Evolutionary conservation across 2,888 invertebrate genomes (phyloP), one percentile per base, ranked within the genome.

Genomic region (Drosophila mimetica): DNA sequence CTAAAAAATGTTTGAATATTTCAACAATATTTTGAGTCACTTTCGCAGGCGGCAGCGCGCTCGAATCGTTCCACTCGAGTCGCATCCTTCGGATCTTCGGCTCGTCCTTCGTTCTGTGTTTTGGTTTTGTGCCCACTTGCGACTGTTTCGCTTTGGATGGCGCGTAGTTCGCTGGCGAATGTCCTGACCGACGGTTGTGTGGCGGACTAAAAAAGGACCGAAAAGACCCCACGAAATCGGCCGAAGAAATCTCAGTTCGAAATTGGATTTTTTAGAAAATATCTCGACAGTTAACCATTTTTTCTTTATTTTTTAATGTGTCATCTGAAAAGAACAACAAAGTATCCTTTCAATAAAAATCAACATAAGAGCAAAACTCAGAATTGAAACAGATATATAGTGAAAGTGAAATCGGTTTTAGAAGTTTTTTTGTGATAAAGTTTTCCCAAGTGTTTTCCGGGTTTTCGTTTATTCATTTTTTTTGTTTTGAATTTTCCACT

Each of bases 121-220:
- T 53, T 54, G 78, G 73, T 70, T 74, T 80, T 71, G 71, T 18
- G 51, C 51, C 53, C 61, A 60, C 67, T 80, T 76, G 76, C 55
- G 65, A 74, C 44, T 36, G 71, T 71, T 79, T 73, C 63, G 76
- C 36, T 69, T 72, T 48, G 44, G 42, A 64, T 78, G 72, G 76
- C 77, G 64, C 71, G 67, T 76, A 83, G 82, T 83, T 83, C 82
- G 77, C 74, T 69, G 69, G 82, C 79, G 79, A 85, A 85, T 77
- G 77, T 83, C 82, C 85, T 85, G 65, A 69, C 70, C 73, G 77
- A 76, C 77, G 82, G 82, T 84, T 84, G 80, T 78, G 70, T 57
- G 54, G 54, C 60, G 71, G 73, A 71, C 73, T 11, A 22, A 34
- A 42, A 50, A 13, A 37, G 36, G 36, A 37, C 36, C 36, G 16